A percentile compares a stretch with the other conserved stretches of the same genome.
phyloP scores from a whole-genome alignment of 2,888 invertebrate species.

The Pristionchus exspectatus region DNA sequence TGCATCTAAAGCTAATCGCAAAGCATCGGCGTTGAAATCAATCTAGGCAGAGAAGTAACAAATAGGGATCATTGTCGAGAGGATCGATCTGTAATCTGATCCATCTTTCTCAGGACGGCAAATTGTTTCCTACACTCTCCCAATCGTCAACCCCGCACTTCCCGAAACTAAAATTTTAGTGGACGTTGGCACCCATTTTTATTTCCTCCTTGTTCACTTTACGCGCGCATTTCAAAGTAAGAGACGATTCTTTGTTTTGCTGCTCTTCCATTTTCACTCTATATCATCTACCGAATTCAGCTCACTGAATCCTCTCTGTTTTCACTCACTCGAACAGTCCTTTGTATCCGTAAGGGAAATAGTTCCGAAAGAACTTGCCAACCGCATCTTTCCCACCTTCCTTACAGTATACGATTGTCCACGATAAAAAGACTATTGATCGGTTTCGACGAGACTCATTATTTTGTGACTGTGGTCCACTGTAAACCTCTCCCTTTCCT shows the following conservation, averaged over 20 bases:
- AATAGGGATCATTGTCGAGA: neutral
- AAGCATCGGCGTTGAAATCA: neutral
- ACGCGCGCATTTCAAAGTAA: constrained; percentile 9
- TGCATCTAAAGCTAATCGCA: too few relatives aligned
- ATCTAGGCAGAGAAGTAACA: neutral
- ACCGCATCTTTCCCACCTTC: neutral
- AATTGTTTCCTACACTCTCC: neutral
- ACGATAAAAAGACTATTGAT: neutral
- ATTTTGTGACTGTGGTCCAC: neutral
- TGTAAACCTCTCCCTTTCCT: constrained; percentile 5
- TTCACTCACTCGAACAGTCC: neutral
- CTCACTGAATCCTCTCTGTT: neutral
- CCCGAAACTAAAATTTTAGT: neutral
- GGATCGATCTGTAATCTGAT: constrained; percentile 16
- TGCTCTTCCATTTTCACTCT: neutral
- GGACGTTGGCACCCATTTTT: constrained; percentile 4
- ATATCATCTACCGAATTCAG: neutral
- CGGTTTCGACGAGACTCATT: neutral
- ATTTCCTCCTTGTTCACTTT: constrained; percentile 38
- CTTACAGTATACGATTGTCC: neutral
- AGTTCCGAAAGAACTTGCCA: neutral
- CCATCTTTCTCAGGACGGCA: neutral
- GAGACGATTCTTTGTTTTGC: neutral
- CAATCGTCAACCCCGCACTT: neutral
- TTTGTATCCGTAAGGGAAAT: neutral